Evolutionary conservation across 2,888 invertebrate genomes (phyloP), one percentile per base, ranked within the genome.

Genomic region (Scaeva pyrastri): DNA sequence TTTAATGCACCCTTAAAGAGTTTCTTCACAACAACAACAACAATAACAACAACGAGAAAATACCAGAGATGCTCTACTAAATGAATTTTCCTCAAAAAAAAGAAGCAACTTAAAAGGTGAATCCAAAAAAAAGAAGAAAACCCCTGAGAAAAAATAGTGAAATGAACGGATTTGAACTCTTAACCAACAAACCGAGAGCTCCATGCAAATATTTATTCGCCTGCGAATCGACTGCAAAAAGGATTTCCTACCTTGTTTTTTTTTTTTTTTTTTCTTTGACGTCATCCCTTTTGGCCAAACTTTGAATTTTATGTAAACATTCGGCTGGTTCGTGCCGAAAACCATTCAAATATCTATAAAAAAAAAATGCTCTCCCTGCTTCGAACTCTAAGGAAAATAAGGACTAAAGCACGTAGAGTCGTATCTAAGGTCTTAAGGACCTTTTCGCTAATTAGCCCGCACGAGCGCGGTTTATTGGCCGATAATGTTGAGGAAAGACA

Each of bases 161-260:
- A 85, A 82, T 71, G 86, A 86, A 86, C 81, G 77, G 77, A 78
- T 82, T 74, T 86, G 86, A 86, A 78, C 82, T 64, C 70, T 74
- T 86, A 85, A 81, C 81, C 77, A 86, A 82, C 77, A 86, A 74
- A 82, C 86, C 70, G 31, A 39, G 56, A 36, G 64, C 75, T 48
- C 43, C 62, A 76, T 70, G 73, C 77, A 86, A 82, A 82, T 77
- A 86, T 82, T 86, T 82, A 77, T 77, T 70, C 45, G 77, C 62
- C 62, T 55, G 14, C 55, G 55, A 60, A 60, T 58, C 58, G 58
- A 58, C 39, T 36, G 56, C 74, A 56, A 68, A 72, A 55, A 36
- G 71, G 56, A 43, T 16, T 52, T 43, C 26, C 55, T 16, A 31
- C n/a, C 45, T 7, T 19, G 31, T 4, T 16, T 16, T 8, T 43